Base-by-base conservation (phyloP, 2,797 vertebrate genomes). In the Sternarchorhynchus goeldii region DNA sequence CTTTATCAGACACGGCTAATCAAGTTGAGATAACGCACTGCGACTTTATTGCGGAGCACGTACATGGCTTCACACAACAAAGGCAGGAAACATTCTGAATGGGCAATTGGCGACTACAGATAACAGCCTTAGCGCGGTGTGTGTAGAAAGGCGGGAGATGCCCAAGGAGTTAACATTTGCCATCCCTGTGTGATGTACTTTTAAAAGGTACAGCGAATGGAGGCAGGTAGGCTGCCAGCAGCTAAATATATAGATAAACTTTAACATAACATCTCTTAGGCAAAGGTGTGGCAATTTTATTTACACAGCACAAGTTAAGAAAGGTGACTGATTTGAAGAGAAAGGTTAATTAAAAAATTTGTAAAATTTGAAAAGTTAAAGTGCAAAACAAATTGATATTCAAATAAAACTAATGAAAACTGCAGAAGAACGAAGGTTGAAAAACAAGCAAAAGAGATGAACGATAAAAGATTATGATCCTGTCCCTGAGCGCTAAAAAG, bases 1-100 rank as follows among this genome's bases (percentile, higher is more conserved):
- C 60, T 55, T 72, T 60, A 56, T 63, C 50, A 72, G 76, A 34
- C 69, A 20, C 73, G 50, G 73, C 77, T 65, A 65, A 78, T 65
- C 39, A 29, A 72, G 69, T 16, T 62, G 31, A 64, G 71, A 78
- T 78, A 73, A 66, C 60, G 57, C 64, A 5, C 32, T 34, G 59
- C 45, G 29, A 62, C 77, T 73, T 50, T 59, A 66, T 58, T 18
- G 10, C 20, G 14, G 34, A 20, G 50, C 69, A 73, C 65, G 53
- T 65, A 57, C 69, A 45, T 39, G 50, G 36, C 62, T 56, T 58
- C 60, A 57, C 69, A 73, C 14, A 66, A 53, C 34, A 73, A 34
- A 45, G 69, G 29, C 77, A 78, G 68, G 32, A 25, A 50, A 6
- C 53, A 8, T 3, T 8, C 29, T 36, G 64, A 53, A 60, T 60